These are phyloP conservation scores for Phengaris arion DNA, from an alignment of 2,888 invertebrate genomes.

Conservation along the genomic window DNA sequence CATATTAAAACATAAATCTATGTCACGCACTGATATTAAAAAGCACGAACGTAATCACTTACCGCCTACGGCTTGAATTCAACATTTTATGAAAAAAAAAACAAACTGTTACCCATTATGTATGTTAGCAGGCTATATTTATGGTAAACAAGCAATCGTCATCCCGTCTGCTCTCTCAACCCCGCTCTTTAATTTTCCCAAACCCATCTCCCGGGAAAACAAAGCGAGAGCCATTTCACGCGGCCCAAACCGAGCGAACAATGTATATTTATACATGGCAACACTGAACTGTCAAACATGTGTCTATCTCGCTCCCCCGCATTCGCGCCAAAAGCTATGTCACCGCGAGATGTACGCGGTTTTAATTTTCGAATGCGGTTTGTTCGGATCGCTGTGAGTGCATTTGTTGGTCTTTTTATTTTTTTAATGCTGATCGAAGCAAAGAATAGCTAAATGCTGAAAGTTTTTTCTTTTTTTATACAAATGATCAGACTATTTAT, in stretches of 20 bases:
- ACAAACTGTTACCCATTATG: slow-evolving; percentile 41
- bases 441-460: slow-evolving; percentile 40
- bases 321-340: slow-evolving; percentile 63
- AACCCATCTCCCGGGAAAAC: slow-evolving; percentile 69
- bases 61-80: slow-evolving; percentile 27
- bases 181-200: slow-evolving; percentile 73
- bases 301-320: slow-evolving; percentile 53
- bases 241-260: slow-evolving; percentile 75
- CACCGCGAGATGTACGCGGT: slow-evolving; percentile 59
- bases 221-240: slow-evolving; percentile 73
- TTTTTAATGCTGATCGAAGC: slow-evolving; percentile 52
- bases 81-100: slow-evolving; percentile 37
- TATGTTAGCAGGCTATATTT: slow-evolving; percentile 46
- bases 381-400: slow-evolving; percentile 60
- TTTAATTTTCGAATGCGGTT: slow-evolving; percentile 76
- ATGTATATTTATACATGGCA: slow-evolving; percentile 59
- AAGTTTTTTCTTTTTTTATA: slow-evolving; percentile 36
- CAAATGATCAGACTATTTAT: slow-evolving; percentile 29
- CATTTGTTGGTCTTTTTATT: slow-evolving; percentile 47
- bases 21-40: slow-evolving; percentile 18
- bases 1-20: slow-evolving; percentile 11
- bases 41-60: slow-evolving; percentile 20
- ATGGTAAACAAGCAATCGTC: slow-evolving; percentile 70
- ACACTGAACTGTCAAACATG: slow-evolving; percentile 57
- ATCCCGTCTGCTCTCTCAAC: slow-evolving; percentile 62